Evolutionary conservation across 1,140 invertebrate species (phyloP), one percentile per base, ranked within the genome.

Genomic region (Aphelenchoides avenae): DNA sequence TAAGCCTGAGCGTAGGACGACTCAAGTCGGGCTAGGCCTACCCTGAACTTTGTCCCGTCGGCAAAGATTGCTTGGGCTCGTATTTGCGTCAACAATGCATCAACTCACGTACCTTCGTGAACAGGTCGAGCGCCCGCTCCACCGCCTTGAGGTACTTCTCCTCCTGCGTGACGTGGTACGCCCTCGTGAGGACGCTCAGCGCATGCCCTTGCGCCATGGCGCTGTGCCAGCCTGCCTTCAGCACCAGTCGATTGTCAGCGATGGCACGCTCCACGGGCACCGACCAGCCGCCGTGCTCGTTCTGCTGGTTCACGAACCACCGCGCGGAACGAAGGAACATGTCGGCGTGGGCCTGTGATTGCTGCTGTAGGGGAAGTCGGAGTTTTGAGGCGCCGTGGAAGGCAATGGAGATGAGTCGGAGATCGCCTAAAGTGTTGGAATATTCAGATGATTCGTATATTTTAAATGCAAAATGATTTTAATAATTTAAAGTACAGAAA

Each of bases 321-420:
- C 89, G 84, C 13, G 91, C 90, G 2, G 91, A 87, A 75, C 88
- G 86, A 70, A 87, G 89, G 81, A 96, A 96, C 77, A 91, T 87
- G 46, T 86, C 84, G 77, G 87, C 83, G 78, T 94, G 89, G 70
- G 88, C 86, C 64, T 84, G 86, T 1, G 85, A 84, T n/a, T 87
- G 84, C 31, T 92, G 75, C 7, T 86, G 88, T 44, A 95, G 77
- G 79, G 91, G 89, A 71, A 88, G 86, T 52, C 88, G 81, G 58
- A 84, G 82, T 2, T 34, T 56, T 3, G 89, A 88, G 55, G 84
- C 80, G 37, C 91, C 91, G 56, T 84, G 83, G 18, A 91, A 78
- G 26, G 83, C 82, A 51, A 88, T 82, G 15, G 43, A 46, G 3
- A 46, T 3, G 5, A 46, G 34, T n/a, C 5, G 5, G n/a, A n/a